Percentiles rank a stretch among this genome's conserved stretches.
These are phyloP conservation scores for Phaetusa simplex DNA, from an alignment of 2,113 vertebrate genomes.

Conservation along the genomic window DNA sequence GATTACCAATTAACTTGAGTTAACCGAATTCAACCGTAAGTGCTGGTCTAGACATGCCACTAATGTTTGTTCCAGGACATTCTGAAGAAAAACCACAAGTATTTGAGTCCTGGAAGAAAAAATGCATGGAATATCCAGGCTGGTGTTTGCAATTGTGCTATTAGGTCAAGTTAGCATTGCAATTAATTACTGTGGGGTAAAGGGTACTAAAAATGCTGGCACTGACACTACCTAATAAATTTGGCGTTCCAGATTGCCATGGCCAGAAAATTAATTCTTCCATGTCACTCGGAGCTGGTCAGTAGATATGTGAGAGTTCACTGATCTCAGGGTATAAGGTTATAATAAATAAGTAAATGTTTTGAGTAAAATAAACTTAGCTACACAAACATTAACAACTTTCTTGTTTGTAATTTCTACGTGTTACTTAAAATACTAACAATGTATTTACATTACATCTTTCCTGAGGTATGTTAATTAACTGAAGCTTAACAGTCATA, in stretches of 20 bases:
- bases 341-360: not conserved
- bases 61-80: conserved; percentile 51
- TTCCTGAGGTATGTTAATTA: conserved; percentile 59
- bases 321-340: not conserved
- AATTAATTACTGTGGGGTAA: conserved; percentile 9
- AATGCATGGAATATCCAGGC: conserved; percentile 30
- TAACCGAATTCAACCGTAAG: conserved; percentile 1
- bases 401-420: not conserved
- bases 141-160: conserved; percentile 13
- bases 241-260: not conserved
- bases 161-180: conserved; percentile 9
- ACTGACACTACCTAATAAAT: conserved; percentile 9
- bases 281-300: not conserved
- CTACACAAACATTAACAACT: not conserved
- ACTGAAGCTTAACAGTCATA: conserved; percentile 65
- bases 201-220: conserved; percentile 2
- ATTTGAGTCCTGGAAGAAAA: conserved; percentile 38
- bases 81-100: conserved; percentile 55
- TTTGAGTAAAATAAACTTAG: not conserved
- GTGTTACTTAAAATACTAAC: conserved; percentile 1
- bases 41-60: conserved; percentile 59
- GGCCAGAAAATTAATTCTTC: conserved; percentile 5
- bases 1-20: conserved; percentile 64
- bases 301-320: not conserved
- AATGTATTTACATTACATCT: conserved; percentile 53